A percentile compares a stretch with the other conserved stretches of the same genome.
Conservation (phyloP, 2,113 vertebrate species). For the Dicrurus megarhynchus region DNA sequence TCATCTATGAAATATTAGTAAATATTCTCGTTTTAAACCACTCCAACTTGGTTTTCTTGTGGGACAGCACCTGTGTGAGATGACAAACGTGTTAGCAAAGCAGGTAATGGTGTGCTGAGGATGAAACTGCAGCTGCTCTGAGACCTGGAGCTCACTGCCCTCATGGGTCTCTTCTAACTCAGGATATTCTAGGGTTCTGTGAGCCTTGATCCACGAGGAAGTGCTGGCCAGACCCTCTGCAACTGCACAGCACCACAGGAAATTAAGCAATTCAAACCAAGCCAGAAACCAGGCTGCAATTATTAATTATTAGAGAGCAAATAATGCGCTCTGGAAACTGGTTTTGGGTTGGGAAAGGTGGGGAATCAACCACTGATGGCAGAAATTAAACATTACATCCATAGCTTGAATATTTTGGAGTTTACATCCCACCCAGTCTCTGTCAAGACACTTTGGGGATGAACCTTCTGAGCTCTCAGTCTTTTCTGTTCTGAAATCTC, state of each 20-base stretch:
- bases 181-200: neutral
- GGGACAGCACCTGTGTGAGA: neutral
- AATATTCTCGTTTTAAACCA: neutral
- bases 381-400: neutral
- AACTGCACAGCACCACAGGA: neutral
- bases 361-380: neutral
- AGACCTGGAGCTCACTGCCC: neutral
- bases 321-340: neutral
- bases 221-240: neutral
- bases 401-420: neutral
- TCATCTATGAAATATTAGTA: fast-evolving
- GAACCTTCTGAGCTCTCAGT: fast-evolving
- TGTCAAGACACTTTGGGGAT: neutral
- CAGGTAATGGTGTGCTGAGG: neutral
- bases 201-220: neutral
- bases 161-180: neutral
- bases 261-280: neutral
- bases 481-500: neutral
- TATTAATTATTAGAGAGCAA: neutral
- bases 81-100: neutral
- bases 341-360: neutral
- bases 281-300: neutral
- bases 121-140: neutral
- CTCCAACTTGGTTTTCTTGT: neutral
- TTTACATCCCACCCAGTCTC: neutral